Base-by-base conservation (phyloP, 2,113 vertebrate genomes). In the Natator depressus region DNA sequence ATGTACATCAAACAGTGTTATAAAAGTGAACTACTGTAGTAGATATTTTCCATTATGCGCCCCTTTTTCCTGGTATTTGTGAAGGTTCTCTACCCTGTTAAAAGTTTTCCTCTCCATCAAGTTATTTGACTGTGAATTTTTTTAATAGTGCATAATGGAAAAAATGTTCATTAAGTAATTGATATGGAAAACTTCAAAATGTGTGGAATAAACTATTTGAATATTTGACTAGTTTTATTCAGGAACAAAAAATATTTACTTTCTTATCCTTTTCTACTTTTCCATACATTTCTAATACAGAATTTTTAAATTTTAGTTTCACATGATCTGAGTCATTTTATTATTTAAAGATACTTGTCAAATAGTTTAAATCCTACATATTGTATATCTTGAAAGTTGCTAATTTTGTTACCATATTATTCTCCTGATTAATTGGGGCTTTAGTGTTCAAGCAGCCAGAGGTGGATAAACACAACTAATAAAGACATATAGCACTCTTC, bases 1-100 rank as follows among this genome's bases (percentile, higher is more conserved):
- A 72, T 29, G 24, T 78, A 25, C 42, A 47, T 78, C 22, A 78
- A 27, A 78, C 25, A 47, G 13, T 47, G 38, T 25, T 76, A 46
- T 13, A 46, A 24, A n/a, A n/a, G 35, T 69, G 62, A 69, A 8
- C 62, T 69, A 69, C 62, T n/a, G 2, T 69, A 22, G 65, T 38
- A 72, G 19, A 72, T 72, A 72, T 72, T 72, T 72, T 69, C 1
- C 78, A 0, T 1, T 31, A 49, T 79, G 46, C 16, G 31, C 5
- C 16, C 13, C 9, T 22, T 62, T 57, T 69, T 87, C 38, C 35
- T 87, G 2, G 0, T 25, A 2, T 38, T 75, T n/a, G 3, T 0
- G 2, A 49, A 38, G 7, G 13, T 10, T 8, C 75, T 62, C 3
- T 51, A 3, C 80, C 83, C 80, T 9, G 2, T 25, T 25, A 0